phyloP scores from a whole-genome alignment of 2,888 invertebrate species.

The Metalampra italica region DNA sequence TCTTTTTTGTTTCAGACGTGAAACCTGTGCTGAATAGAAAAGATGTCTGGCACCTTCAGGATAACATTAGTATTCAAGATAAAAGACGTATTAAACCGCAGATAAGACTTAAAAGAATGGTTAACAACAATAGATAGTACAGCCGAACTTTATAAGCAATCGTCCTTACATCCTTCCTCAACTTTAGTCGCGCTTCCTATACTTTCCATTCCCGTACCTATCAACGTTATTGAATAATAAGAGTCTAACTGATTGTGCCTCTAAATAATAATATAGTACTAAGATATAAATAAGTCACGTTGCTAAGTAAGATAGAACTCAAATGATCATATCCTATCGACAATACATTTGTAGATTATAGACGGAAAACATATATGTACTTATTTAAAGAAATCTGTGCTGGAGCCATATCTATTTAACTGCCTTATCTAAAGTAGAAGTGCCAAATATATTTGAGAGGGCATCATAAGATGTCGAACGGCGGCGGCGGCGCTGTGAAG shows the following conservation, averaged over 20 bases:
- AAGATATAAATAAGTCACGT: not conserved
- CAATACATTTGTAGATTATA: conserved; percentile 15
- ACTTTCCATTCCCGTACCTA: conserved; percentile 13
- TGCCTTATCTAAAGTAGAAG: conserved; percentile 33
- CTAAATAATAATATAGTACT: conserved; percentile 5
- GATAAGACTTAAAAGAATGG: conserved; percentile 50
- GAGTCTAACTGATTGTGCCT: not conserved
- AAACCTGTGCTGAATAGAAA: conserved; percentile 21
- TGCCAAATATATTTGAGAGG: conserved; percentile 22
- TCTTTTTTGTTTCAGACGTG: conserved; percentile 47
- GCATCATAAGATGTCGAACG: conserved; percentile 57
- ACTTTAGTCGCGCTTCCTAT: conserved; percentile 18
- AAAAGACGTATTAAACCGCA: conserved; percentile 41
- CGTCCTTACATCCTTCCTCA: conserved; percentile 31
- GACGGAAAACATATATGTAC: conserved; percentile 11
- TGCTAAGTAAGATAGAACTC: conserved; percentile 11
- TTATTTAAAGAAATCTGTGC: conserved; percentile 9
- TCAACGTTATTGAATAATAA: too few species aligned
- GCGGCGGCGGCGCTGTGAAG: conserved; percentile 44
- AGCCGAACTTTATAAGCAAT: conserved; percentile 24
- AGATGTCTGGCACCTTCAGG: conserved; percentile 35
- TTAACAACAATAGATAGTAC: conserved; percentile 49
- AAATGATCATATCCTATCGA: conserved; percentile 21
- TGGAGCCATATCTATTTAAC: conserved; percentile 31
- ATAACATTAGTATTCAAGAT: conserved; percentile 28